Evolutionary conservation across 2,797 vertebrate genomes (phyloP).

Genomic region (Gephyroberyx darwinii): DNA sequence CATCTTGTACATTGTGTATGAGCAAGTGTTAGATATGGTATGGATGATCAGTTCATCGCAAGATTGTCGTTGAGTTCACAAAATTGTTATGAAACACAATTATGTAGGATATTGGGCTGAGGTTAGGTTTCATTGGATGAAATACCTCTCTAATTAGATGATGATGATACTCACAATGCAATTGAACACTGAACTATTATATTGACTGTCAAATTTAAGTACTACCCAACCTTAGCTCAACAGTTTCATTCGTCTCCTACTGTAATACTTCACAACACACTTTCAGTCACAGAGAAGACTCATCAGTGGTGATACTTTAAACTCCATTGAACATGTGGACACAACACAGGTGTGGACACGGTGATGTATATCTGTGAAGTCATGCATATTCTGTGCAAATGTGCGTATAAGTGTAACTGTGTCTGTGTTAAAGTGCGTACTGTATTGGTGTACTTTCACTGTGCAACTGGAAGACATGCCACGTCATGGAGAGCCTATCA

Average conservation of each 20-base stretch:
- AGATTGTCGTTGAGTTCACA: slow-evolving; percentile 31
- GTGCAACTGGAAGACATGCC: slow-evolving; percentile 57
- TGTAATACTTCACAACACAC: slow-evolving; percentile 23
- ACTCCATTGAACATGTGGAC: slow-evolving; percentile 55
- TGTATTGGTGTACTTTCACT: slow-evolving; percentile 13
- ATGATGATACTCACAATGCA: slow-evolving; percentile 16
- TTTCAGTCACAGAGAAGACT: slow-evolving; percentile 43
- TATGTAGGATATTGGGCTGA: slow-evolving; percentile 32
- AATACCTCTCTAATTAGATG: slow-evolving; percentile 42
- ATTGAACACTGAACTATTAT: slow-evolving; percentile 14
- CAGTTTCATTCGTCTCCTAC: slow-evolving; percentile 13
- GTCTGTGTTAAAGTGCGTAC: slow-evolving; percentile 44
- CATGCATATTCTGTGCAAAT: slow-evolving; percentile 60
- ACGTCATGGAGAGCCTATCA: slow-evolving; percentile 49
- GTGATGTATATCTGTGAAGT: slow-evolving; percentile 45
- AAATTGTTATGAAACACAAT: slow-evolving; percentile 5
- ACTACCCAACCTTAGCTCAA: slow-evolving; percentile 51
- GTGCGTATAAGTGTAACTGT: slow-evolving; percentile 20
- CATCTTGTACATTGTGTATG: slow-evolving; percentile 35
- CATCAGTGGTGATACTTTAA: slow-evolving; percentile 45
- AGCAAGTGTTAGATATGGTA: slow-evolving; percentile 14
- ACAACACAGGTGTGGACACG: slow-evolving; percentile 57
- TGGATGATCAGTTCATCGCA: slow-evolving; percentile 15
- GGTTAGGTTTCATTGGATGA: slow-evolving; percentile 47
- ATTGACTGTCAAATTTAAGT: slow-evolving; percentile 19